Evolutionary conservation across 2,888 invertebrate genomes (phyloP).

Genomic region (Campoplex capitator): DNA sequence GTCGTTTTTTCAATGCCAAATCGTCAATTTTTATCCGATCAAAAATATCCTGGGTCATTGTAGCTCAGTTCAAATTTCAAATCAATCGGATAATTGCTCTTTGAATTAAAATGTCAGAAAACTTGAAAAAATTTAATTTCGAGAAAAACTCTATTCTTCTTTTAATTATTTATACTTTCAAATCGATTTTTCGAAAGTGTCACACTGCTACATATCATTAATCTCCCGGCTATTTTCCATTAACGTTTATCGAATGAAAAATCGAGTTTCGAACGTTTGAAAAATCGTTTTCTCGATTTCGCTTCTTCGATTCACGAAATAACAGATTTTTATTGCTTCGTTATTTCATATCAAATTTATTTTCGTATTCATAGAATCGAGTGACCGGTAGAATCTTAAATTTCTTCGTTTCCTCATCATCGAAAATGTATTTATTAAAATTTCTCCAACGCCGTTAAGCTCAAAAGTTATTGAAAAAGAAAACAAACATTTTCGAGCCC

Average conservation of each 20-base stretch:
- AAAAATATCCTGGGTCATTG: too few relatives aligned
- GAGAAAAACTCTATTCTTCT: too few relatives aligned
- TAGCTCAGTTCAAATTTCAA: too few relatives aligned
- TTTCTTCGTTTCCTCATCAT: neutral
- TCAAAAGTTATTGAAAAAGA: neutral
- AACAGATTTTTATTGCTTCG: neutral
- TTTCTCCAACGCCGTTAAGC: neutral
- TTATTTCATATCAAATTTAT: neutral
- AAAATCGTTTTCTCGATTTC: neutral
- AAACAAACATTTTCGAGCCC: neutral
- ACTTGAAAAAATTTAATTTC: too few relatives aligned
- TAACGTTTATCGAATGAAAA: neutral
- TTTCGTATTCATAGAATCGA: neutral
- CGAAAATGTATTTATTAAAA: neutral
- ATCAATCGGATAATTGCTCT: too few relatives aligned
- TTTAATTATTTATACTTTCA: too few relatives aligned
- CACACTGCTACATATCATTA: neutral
- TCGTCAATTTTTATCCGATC: too few relatives aligned
- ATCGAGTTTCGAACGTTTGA: neutral
- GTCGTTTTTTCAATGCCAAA: too few relatives aligned
- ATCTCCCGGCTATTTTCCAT: slow-evolving; percentile 26
- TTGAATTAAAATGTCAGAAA: too few relatives aligned
- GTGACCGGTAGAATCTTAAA: neutral
- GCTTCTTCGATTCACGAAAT: neutral
- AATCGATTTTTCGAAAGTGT: too few relatives aligned